Evolutionary conservation across 1,140 invertebrate species (phyloP), one percentile per base, ranked within the genome.

Genomic region (Mercenaria mercenaria): DNA sequence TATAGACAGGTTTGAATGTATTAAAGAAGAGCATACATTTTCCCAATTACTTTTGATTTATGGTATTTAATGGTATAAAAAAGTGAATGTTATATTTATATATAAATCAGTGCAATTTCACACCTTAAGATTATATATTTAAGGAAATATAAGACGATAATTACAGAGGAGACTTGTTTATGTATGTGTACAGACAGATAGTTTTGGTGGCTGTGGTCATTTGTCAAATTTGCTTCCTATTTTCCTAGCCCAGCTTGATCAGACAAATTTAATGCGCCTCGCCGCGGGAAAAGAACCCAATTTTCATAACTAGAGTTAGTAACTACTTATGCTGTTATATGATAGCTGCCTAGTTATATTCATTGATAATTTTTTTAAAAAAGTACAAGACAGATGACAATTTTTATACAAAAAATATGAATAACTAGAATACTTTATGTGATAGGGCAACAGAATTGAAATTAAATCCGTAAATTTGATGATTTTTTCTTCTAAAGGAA

Each of bases 301-400:
- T 37, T 79, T 79, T 79, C 76, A 52, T 79, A 52, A 50, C 43
- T 59, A 26, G 32, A 79, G 76, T 23, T 18, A 20, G 50, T 56
- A 52, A 39, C 76, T 39, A 29, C 47, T 20, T 56, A 8, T 20
- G 15, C 13, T 79, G 76, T 52, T 2, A 79, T 50, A 20, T 37
- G 76, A 79, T n/a, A 77, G 64, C 6, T 32, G 13, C 13, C 23
- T 32, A 2, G 64, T 34, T 61, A 61, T 6, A 61, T 61, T 29
- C 59, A 61, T n/a, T 61, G 20, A 61, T n/a, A 61, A n/a, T n/a
- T n/a, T n/a, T n/a, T n/a, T n/a, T n/a, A n/a, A n/a, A 29, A 61
- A 61, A n/a, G 6, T 23, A 23, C 29, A 61, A 23, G 20, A 61
- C 59, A n/a, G 6, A 23, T n/a, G n/a, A n/a, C n/a, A n/a, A n/a